These are phyloP conservation scores for Drosophila emarginata DNA, from an alignment of 2,888 invertebrate species.

Conservation along the genomic window DNA sequence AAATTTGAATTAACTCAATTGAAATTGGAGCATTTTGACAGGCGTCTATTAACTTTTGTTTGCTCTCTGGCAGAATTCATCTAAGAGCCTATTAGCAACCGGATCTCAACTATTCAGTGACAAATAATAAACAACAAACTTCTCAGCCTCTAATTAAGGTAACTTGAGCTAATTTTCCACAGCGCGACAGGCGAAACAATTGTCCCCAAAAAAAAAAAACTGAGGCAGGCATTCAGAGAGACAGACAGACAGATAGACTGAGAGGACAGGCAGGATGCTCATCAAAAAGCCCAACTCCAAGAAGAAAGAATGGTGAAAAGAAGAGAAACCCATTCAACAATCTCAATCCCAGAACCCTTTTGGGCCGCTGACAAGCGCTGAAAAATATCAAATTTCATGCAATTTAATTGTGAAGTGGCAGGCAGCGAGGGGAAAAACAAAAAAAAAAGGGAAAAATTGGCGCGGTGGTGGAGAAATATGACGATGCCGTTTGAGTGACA, in stretches of 20 bases:
- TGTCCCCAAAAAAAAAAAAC: constrained; percentile 50
- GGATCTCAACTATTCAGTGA: constrained; percentile 44
- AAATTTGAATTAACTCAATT: constrained; percentile 10
- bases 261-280: constrained; percentile 51
- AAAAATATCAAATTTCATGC: constrained; percentile 79
- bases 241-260: background rate
- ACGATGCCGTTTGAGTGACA: constrained; percentile 72
- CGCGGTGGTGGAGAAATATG: constrained; percentile 44
- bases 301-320: background rate
- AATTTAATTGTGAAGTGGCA: constrained; percentile 73
- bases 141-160: constrained; percentile 58
- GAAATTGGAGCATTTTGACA: constrained; percentile 21
- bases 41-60: constrained; percentile 49
- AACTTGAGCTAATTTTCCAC: constrained; percentile 73
- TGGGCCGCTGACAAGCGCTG: constrained; percentile 55
- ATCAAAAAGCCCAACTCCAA: constrained; percentile 26
- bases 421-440: constrained; percentile 37
- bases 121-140: constrained; percentile 49
- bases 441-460: constrained; percentile 24
- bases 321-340: constrained; percentile 6
- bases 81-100: constrained; percentile 46
- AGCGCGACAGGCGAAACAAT: constrained; percentile 53
- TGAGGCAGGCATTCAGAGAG: constrained; percentile 9
- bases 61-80: constrained; percentile 9
- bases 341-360: constrained; percentile 46